Percentiles rank a stretch among this genome's conserved stretches.
Conservation (phyloP, 2,113 vertebrate species). For the Salvator merianae region DNA sequence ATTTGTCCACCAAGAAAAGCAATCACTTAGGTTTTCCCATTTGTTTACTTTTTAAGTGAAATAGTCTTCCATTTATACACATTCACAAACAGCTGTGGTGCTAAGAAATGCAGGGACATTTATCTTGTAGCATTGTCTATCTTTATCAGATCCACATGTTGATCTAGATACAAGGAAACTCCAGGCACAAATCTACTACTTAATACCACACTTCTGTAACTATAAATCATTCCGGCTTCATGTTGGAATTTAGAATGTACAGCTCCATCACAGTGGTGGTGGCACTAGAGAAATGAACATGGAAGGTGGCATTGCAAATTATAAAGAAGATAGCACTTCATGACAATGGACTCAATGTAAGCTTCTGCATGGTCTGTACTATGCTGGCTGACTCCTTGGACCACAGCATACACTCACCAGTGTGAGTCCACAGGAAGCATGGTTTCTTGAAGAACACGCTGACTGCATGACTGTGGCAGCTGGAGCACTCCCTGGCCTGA, state of each 20-base stretch:
- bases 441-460: too few species aligned
- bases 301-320: background rate
- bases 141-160: background rate
- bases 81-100: slow-evolving; percentile 43
- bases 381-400: too few species aligned
- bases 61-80: slow-evolving; percentile 49
- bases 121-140: slow-evolving; percentile 1
- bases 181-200: too few species aligned
- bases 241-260: background rate
- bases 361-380: too few species aligned
- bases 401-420: too few species aligned
- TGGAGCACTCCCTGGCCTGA: too few species aligned
- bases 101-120: slow-evolving; percentile 39
- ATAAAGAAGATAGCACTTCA: background rate
- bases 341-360: too few species aligned
- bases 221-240: accelerated
- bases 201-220: too few species aligned
- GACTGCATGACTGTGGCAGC: too few species aligned
- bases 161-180: too few species aligned
- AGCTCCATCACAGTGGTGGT: background rate
- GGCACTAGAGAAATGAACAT: background rate
- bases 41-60: slow-evolving; percentile 61
- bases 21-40: slow-evolving; percentile 60
- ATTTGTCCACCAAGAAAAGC: slow-evolving; percentile 64
- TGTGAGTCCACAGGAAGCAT: too few species aligned